Base-by-base conservation (phyloP, 1,140 invertebrate species). In the Parasteatoda tepidariorum region DNA sequence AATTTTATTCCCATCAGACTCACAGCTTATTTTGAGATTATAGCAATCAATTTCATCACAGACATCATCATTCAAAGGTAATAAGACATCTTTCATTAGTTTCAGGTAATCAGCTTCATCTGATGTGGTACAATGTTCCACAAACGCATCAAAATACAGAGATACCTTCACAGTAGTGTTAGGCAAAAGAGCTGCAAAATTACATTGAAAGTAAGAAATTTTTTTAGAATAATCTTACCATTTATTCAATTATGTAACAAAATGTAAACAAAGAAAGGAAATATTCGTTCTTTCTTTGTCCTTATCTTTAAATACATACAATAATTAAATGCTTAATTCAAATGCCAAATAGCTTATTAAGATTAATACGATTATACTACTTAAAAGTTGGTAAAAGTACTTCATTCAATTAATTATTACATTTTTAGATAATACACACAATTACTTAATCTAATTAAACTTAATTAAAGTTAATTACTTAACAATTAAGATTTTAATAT, bases 151-250 rank as follows among this genome's bases (percentile, higher is more conserved):
- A 22, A 66, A 78, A 54, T 18, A 48, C 18, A 66, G 11, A 7
- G 15, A n/a, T 22, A 78, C 38, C 13, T 54, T 38, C 9, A 54
- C 33, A 78, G 9, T 62, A 9, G 59, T 78, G 13, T 78, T 54
- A 15, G 31, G 34, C 7, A 78, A 24, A 15, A 31, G 38, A 13
- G 24, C 55, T 61, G 30, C 11, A 41, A 66, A 31, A 78, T 30
- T 9, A 38, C 13, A 73, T 2, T 57, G 6, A 34, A 34, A 34
- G 1, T 22, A 26, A 33, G 15, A 11, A 33, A 38, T 22, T 3
- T 11, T 61, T 9, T 24, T 9, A 61, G 11, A 26, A 24, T 9
- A 3, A 22, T 24, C 9, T n/a, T 33, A 34, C 24, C 18, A 7
- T 26, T 6, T 34, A 28, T n/a, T 18, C 9, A n/a, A n/a, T n/a